Evolutionary conservation across 1,140 invertebrate genomes (phyloP), one percentile per base, ranked within the genome.

Genomic region (Drosophila insularis): DNA sequence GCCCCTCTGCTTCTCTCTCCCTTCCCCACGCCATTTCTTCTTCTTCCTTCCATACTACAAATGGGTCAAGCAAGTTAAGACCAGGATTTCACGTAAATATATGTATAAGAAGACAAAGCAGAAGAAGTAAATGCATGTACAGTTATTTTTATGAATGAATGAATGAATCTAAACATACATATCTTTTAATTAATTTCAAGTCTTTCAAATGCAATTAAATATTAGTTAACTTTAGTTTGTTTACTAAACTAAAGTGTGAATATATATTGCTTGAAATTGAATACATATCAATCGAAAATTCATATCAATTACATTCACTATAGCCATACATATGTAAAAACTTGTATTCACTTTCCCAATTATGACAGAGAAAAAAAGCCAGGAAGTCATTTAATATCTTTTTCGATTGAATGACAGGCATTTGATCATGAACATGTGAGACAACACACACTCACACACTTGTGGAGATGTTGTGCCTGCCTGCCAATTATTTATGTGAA

Each of bases 341-440:
- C 8, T 35, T 2, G 7, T 35, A 50, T 19, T 10, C 43, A 50
- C 43, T 50, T 50, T 50, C 43, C 19, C 43, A 11, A 21, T 40
- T 66, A 13, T 17, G 35, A 54, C 23, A 54, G 55, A 66, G 23
- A 27, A 27, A 4, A 27, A 66, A 74, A 35, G 50, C 21, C 40
- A 72, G 71, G 68, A 73, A 73, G 54, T 72, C 32, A 40, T 23
- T 65, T 59, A 17, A 31, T 54, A 72, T 74, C 61, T 50, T 50
- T 50, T 50, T 50, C 13, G 43, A 50, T 50, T 50, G 10, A 65
- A 40, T 72, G 40, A 54, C 69, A 71, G 13, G 8, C 59, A 60
- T 56, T 71, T 37, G 37, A 56, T 63, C 27, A 19, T 46, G 17
- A 46, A 46, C 43, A 46, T 46, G 43, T 46, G 43, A 46, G 43